Evolutionary conservation across 2,797 vertebrate species (phyloP).

Genomic region (Sebastes diploproa): DNA sequence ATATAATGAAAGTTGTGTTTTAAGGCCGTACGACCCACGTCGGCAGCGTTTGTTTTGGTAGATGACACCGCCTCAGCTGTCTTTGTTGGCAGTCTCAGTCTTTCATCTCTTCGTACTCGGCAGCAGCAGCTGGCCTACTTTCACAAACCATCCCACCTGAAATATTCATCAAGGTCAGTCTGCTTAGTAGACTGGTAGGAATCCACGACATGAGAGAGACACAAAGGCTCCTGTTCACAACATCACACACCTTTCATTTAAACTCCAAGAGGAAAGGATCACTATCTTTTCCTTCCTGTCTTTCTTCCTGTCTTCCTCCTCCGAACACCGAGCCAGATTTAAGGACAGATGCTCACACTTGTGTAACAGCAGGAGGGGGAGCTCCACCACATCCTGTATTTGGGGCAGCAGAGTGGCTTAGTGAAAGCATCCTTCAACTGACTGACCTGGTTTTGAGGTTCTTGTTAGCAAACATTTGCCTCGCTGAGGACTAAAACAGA

Average conservation of each 20-base stretch:
- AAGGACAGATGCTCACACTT: constrained; percentile 32
- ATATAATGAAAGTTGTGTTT: background rate
- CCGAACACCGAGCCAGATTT: background rate
- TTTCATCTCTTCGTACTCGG: constrained; percentile 9
- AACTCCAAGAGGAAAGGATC: background rate
- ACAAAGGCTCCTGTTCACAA: background rate
- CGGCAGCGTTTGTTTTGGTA: background rate
- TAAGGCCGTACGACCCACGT: background rate
- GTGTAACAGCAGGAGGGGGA: constrained; percentile 18
- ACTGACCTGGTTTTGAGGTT: constrained; percentile 45
- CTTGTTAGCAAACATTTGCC: background rate
- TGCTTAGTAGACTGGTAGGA: constrained; percentile 37
- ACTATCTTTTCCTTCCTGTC: background rate
- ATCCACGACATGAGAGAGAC: constrained; percentile 16
- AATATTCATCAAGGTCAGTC: constrained; percentile 80
- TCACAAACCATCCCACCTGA: constrained; percentile 67
- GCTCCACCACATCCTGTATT: constrained; percentile 25
- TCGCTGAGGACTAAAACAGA: background rate
- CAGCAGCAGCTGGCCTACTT: constrained; percentile 74
- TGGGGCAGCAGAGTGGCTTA: constrained; percentile 53
- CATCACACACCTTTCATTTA: background rate
- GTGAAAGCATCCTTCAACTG: constrained; percentile 34
- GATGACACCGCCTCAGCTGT: background rate
- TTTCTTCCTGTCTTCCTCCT: background rate
- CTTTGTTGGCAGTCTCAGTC: constrained; percentile 8